phyloP scores from a whole-genome alignment of 2,888 invertebrate genomes.

The Glyphotaelius pellucidus region DNA sequence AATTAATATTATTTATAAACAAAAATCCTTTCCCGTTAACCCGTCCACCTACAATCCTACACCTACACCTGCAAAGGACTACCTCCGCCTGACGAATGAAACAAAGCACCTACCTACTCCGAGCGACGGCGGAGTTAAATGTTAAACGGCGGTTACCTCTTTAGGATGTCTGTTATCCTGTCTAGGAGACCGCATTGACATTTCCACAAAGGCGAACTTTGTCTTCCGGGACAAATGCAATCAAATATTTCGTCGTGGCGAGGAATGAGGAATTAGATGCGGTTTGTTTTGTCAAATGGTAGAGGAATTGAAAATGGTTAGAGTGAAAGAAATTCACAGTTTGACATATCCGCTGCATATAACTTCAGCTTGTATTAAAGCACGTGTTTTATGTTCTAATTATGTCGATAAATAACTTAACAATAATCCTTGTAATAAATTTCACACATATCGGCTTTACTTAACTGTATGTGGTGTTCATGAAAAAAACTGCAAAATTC shows the following conservation, averaged over 20 bases:
- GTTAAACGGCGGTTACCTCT: constrained; percentile 45
- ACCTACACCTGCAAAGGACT: background rate
- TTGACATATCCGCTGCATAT: background rate
- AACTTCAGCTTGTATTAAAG: no score
- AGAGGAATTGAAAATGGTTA: background rate
- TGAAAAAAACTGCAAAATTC: no score
- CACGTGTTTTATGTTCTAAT: no score
- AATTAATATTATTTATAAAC: background rate
- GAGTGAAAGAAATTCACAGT: background rate
- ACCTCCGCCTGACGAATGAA: constrained; percentile 27
- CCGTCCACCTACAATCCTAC: background rate
- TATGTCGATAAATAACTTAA: no score
- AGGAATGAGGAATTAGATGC: background rate
- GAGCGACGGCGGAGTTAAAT: constrained; percentile 32
- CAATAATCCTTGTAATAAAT: no score
- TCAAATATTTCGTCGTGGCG: constrained; percentile 52
- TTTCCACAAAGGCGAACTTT: constrained; percentile 45
- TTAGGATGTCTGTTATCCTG: constrained; percentile 50
- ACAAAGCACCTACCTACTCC: background rate
- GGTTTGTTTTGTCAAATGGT: background rate
- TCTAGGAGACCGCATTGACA: constrained; percentile 48
- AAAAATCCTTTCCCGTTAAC: background rate
- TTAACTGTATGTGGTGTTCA: no score
- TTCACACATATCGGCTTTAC: no score
- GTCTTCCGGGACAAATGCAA: constrained; percentile 58